phyloP scores from a whole-genome alignment of 2,113 vertebrate species.

The Gobius niger region DNA sequence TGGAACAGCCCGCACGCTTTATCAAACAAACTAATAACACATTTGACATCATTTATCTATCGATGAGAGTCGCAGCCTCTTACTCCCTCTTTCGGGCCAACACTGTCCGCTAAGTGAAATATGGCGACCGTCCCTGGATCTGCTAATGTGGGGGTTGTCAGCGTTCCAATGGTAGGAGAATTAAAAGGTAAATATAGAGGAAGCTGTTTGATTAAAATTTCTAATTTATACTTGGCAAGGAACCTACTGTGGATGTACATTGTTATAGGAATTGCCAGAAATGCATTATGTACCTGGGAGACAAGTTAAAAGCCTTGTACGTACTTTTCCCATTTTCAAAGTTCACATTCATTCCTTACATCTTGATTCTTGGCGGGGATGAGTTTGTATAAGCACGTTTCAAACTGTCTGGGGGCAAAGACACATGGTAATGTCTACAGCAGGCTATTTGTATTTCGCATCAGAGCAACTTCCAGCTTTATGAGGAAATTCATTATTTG shows the following conservation, averaged over 20 bases:
- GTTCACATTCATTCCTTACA: too few species aligned
- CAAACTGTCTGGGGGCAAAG: too few species aligned
- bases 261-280: not conserved
- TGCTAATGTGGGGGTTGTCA: constrained; percentile 1
- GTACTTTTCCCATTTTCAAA: too few species aligned
- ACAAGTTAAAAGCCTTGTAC: not conserved
- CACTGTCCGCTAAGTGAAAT: not conserved
- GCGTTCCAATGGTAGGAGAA: not conserved
- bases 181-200: not conserved
- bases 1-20: constrained; percentile 19
- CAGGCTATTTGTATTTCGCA: constrained; percentile 26
- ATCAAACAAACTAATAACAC: constrained; percentile 19
- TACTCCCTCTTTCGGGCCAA: not conserved
- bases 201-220: not conserved
- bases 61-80: not conserved
- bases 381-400: too few species aligned
- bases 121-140: not conserved
- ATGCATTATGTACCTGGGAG: not conserved
- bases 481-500: too few species aligned
- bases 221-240: not conserved
- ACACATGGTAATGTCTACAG: too few species aligned
- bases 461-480: too few species aligned
- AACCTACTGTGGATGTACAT: not conserved
- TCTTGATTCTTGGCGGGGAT: too few species aligned
- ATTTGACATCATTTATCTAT: not conserved